Conservation (phyloP, 2,888 invertebrate species). For the Drosophila anomalata region DNA sequence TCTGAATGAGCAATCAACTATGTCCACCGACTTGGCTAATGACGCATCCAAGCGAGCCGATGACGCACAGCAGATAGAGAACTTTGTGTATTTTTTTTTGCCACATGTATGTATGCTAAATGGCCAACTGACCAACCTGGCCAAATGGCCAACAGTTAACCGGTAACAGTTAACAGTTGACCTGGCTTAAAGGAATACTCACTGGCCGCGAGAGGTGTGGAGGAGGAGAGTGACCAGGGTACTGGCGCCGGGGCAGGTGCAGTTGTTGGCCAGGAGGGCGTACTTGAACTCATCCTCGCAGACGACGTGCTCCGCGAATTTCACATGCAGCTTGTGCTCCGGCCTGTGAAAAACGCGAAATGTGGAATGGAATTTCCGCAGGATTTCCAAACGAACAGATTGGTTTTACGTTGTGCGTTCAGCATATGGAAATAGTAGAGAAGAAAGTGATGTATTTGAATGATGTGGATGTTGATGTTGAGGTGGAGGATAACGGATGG, state of each 20-base stretch:
- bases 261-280: slow-evolving; percentile 98
- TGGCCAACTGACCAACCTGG: slow-evolving; percentile 4
- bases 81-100: slow-evolving; percentile 24
- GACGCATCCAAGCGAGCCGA: slow-evolving; percentile 43
- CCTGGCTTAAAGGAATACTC: slow-evolving; percentile 85
- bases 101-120: slow-evolving; percentile 7
- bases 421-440: slow-evolving; percentile 36
- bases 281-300: slow-evolving; percentile 99
- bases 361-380: slow-evolving; percentile 50
- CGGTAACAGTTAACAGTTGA: slow-evolving; percentile 54
- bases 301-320: slow-evolving; percentile 99
- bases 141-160: slow-evolving; percentile 6
- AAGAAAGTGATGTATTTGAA: slow-evolving; percentile 54
- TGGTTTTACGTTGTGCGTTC: slow-evolving; percentile 17
- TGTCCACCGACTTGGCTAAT: slow-evolving; percentile 10
- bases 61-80: slow-evolving; percentile 55
- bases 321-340: slow-evolving; percentile 99
- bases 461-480: neutral
- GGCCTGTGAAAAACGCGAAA: slow-evolving; percentile 86
- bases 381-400: slow-evolving; percentile 36
- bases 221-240: slow-evolving; percentile 97
- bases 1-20: slow-evolving; percentile 41
- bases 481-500: slow-evolving; percentile 3
- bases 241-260: slow-evolving; percentile 98
- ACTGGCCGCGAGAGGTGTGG: slow-evolving; percentile 99